A percentile compares a stretch with the other conserved stretches of the same genome.
phyloP scores from a whole-genome alignment of 2,797 vertebrate genomes.

The Decapterus maruadsi region DNA sequence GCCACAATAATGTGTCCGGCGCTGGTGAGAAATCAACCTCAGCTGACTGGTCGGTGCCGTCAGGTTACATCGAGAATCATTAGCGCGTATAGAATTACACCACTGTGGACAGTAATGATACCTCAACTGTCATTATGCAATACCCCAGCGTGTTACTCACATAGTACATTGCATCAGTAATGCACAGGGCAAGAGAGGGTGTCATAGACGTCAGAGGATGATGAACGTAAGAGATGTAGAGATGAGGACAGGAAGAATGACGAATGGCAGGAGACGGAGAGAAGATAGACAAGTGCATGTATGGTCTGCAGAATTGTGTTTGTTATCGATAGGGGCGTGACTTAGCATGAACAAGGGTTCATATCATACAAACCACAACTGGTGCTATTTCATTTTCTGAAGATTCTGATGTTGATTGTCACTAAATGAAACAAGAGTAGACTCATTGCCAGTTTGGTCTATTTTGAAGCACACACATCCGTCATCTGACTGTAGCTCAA shows the following conservation, averaged over 20 bases:
- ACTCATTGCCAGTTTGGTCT: neutral
- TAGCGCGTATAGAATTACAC: constrained; percentile 59
- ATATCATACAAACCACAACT: neutral
- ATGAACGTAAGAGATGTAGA: constrained; percentile 12
- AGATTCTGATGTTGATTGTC: neutral
- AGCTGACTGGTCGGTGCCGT: constrained; percentile 5
- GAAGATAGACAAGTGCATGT: neutral
- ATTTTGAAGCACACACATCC: neutral
- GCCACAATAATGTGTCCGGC: neutral
- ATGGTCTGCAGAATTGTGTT: neutral
- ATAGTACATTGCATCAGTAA: constrained; percentile 43
- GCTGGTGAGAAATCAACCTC: constrained; percentile 28
- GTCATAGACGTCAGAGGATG: constrained; percentile 21
- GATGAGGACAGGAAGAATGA: neutral
- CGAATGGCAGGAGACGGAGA: neutral
- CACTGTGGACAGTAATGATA: constrained; percentile 51
- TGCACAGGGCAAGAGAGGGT: constrained; percentile 39
- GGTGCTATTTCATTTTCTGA: neutral
- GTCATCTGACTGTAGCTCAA: neutral
- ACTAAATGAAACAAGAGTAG: neutral
- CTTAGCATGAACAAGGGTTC: neutral
- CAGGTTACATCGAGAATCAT: constrained; percentile 42
- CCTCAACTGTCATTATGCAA: constrained; percentile 58
- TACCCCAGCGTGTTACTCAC: constrained; percentile 20
- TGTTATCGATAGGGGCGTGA: neutral